Evolutionary conservation across 2,113 vertebrate species (phyloP), one percentile per base, ranked within the genome.

Genomic region (Cephalopterus ornatus): DNA sequence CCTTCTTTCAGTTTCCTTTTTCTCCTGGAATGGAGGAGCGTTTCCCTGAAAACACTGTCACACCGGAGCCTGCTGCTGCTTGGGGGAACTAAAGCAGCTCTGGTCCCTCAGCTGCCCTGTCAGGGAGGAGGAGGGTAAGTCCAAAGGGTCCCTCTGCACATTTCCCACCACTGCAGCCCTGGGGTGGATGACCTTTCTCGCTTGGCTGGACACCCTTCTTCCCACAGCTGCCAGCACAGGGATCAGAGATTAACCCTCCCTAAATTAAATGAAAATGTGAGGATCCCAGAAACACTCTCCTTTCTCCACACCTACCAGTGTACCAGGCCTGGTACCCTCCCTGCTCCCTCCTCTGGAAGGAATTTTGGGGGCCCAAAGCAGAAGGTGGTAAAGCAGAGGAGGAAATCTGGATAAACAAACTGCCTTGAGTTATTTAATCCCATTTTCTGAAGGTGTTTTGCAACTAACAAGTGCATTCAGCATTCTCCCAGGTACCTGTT

Each of bases 291-390:
- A 73, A n/a, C 8, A 8, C 4, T 10, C 2, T 35, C 37, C 37
- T 52, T 22, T 42, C 33, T 27, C 39, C 46, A 19, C 0, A 2
- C 15, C 20, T 3, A 3, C 1, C 2, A 5, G 46, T 8, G 41
- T 10, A 37, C 21, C 16, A 44, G 56, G 22, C 8, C 32, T 9
- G 6, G 15, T 4, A 8, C 16, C 41, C 3, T 53, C 52, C 27
- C 24, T 28, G 1, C 13, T 66, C 19, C 39, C 21, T 35, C n/a
- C 46, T 0, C 2, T 27, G 3, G 0, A 6, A 39, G 18, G 8
- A 55, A 39, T 12, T 72, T 6, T 17, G 32, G 6, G 17, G 15
- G 2, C 39, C 23, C 8, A 21, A 37, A 41, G 27, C 19, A 87
- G 68, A 52, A 33, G 5, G 17, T 53, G 55, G 3, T 50, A 62